These are phyloP conservation scores for Seira musarum DNA, from an alignment of 2,888 invertebrate species.

Conservation along the genomic window DNA sequence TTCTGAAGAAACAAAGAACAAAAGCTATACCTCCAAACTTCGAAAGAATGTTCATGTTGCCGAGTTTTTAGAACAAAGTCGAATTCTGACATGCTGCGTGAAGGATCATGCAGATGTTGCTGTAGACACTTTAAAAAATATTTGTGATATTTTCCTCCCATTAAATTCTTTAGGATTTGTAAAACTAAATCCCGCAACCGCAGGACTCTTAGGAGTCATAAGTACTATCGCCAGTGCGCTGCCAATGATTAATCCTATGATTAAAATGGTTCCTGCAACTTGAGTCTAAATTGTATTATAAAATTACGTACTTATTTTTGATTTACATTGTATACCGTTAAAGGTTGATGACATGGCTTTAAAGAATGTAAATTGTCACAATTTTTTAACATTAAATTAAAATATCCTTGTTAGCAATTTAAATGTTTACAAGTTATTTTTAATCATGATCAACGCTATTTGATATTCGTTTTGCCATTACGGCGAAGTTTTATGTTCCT, in stretches of 20 bases:
- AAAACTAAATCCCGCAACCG: slow-evolving; percentile 82
- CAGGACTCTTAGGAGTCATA: slow-evolving; percentile 85
- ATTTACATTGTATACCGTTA: too few relatives aligned
- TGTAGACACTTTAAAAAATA: slow-evolving; percentile 88
- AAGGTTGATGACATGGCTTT: too few relatives aligned
- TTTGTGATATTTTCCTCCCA: slow-evolving; percentile 90
- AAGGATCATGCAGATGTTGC: slow-evolving; percentile 79
- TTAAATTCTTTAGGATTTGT: slow-evolving; percentile 85
- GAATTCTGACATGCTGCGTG: slow-evolving; percentile 66
- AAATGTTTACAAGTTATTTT: too few relatives aligned
- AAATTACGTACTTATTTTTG: too few relatives aligned
- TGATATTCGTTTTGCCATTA: too few relatives aligned
- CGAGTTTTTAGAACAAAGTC: slow-evolving; percentile 22
- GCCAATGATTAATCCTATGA: slow-evolving; percentile 83
- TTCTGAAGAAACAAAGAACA: too few relatives aligned
- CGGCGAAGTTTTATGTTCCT: too few relatives aligned
- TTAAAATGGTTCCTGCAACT: slow-evolving; percentile 71
- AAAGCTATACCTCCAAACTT: background rate
- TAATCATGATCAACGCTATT: too few relatives aligned
- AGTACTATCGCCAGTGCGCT: slow-evolving; percentile 87
- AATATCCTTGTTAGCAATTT: too few relatives aligned
- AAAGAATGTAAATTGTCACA: too few relatives aligned
- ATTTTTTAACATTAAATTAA: too few relatives aligned
- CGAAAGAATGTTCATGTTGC: slow-evolving; percentile 18
- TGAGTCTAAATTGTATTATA: slow-evolving; percentile 22